phyloP scores from a whole-genome alignment of 2,113 vertebrate species.

The Macroglossus sobrinus region DNA sequence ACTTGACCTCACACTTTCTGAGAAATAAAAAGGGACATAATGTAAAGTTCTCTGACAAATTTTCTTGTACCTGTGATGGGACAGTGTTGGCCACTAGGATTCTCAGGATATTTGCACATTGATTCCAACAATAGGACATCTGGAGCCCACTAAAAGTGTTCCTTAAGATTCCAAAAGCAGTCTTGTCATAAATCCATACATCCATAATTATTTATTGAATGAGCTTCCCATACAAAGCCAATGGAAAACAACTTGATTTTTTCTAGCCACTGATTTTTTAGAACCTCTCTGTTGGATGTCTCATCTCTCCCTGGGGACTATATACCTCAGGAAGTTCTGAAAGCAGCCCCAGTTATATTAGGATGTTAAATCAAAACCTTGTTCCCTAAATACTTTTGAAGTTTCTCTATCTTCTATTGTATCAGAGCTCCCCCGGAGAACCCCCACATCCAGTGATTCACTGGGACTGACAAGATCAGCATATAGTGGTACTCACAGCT shows the following conservation, averaged over 20 bases:
- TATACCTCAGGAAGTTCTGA: not conserved
- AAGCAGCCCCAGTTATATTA: not conserved
- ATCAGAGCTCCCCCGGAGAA: not conserved
- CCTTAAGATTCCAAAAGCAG: not conserved
- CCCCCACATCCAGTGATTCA: not conserved
- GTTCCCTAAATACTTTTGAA: not conserved
- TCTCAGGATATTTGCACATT: not conserved
- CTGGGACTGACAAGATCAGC: not conserved
- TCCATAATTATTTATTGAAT: not conserved
- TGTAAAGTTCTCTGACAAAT: not conserved
- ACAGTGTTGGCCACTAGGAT: not conserved
- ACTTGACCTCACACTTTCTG: not conserved
- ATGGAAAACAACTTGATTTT: not conserved
- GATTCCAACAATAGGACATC: not conserved
- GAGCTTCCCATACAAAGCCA: not conserved
- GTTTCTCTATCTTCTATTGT: not conserved
- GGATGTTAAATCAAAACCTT: not conserved
- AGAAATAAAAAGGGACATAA: not conserved
- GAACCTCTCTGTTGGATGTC: not conserved
- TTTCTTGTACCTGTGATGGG: not conserved
- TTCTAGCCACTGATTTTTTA: not conserved
- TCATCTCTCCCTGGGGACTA: not conserved
- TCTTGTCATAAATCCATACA: not conserved
- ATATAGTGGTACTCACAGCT: not conserved
- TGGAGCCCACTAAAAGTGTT: not conserved